phyloP scores from a whole-genome alignment of 2,797 vertebrate species.

The Acipenser ruthenus region DNA sequence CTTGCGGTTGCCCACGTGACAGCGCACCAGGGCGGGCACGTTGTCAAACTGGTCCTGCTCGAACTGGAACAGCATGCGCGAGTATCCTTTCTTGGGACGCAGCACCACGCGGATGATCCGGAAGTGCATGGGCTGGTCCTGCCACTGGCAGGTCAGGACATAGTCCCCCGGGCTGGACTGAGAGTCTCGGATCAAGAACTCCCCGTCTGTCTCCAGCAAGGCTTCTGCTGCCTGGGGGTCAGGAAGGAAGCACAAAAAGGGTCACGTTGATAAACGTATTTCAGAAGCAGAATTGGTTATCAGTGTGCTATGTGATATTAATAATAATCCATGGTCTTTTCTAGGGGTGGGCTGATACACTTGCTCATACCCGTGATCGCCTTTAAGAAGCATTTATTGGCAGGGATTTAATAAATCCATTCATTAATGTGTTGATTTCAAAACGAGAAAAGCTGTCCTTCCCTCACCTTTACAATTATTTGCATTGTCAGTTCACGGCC shows the following conservation, averaged over 20 bases:
- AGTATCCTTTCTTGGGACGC: conserved; percentile 69
- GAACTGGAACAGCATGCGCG: conserved; percentile 74
- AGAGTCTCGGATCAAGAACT: conserved; percentile 76
- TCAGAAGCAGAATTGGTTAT: background rate
- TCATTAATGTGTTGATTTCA: no score
- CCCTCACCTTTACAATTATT: no score
- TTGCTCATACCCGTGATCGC: no score
- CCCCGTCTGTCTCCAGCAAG: conserved; percentile 65
- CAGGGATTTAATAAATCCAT: no score
- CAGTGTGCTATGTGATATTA: background rate
- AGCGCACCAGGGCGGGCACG: conserved; percentile 67
- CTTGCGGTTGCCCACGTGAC: conserved; percentile 58
- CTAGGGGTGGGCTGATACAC: no score
- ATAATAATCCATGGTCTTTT: no score
- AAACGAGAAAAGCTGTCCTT: no score
- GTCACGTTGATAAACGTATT: background rate
- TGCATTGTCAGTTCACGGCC: no score
- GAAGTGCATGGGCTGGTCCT: conserved; percentile 65
- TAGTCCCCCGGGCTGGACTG: conserved; percentile 56
- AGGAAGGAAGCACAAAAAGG: background rate
- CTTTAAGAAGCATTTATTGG: no score
- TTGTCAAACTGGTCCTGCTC: conserved; percentile 80
- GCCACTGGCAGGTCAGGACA: conserved; percentile 72
- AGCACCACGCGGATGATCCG: conserved; percentile 74
- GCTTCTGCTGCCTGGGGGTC: conserved; percentile 60